Base-by-base conservation (phyloP, 2,113 vertebrate genomes). In the Phylloscopus whistleri region DNA sequence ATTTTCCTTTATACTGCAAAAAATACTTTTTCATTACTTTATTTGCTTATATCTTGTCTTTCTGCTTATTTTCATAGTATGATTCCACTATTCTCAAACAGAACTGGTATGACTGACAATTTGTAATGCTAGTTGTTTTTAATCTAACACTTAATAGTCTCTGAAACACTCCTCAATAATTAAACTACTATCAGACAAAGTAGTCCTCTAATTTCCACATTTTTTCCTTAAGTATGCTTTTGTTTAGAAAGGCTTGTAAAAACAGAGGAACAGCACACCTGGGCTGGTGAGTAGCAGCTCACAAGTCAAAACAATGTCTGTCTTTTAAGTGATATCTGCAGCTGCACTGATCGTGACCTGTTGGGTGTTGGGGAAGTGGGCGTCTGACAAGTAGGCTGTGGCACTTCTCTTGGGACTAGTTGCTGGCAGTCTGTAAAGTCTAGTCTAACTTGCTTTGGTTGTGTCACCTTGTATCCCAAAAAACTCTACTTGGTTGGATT, bases 281-380 rank as follows among this genome's bases (percentile, higher is more conserved):
- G 31, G 56, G 7, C 13, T 64, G 16, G 20, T 72, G 28, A 68
- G 39, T 23, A 53, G 30, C 51, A 66, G 46, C 33, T 89, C 48
- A 23, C 21, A 41, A 84, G 13, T 70, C 9, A 24, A 31, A 53
- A 67, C 22, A 76, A 27, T 53, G 11, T 21, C 11, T 39, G 26
- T 53, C n/a, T 78, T 89, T 19, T n/a, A 63, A 79, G 39, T 55
- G 35, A 64, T 80, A 56, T 5, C 8, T 69, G 44, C 16, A 58
- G 37, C 41, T 52, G 23, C 3, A 2, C 28, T 79, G 22, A 17
- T 85, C 15, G 7, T 46, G 23, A 37, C 12, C 9, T 84, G 10
- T 37, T 35, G 7, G 14, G 3, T 58, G 13, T 13, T 59, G 19
- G 6, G 17, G 33, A 64, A 55, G 12, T 52, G 1, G 0, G 11